These are phyloP conservation scores for Mamestra brassicae DNA, from an alignment of 2,888 invertebrate species.

Conservation along the genomic window DNA sequence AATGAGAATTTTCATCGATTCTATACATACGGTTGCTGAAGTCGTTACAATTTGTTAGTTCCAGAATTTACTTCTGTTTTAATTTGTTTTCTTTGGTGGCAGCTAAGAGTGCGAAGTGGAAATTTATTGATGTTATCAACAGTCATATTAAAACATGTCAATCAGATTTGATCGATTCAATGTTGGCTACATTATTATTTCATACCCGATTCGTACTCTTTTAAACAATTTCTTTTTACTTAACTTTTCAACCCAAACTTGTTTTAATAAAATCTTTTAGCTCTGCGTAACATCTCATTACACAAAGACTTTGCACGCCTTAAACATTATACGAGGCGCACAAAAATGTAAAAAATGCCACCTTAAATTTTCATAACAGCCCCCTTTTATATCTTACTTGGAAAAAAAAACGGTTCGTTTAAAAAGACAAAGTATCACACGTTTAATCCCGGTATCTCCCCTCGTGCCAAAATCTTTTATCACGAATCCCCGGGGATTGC, in stretches of 20 bases:
- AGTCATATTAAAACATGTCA: neutral
- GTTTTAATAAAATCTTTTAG: slow-evolving; percentile 6
- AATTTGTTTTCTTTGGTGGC: neutral
- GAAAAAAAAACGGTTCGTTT: slow-evolving; percentile 76
- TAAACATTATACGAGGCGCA: slow-evolving; percentile 32
- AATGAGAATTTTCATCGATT: too few relatives aligned
- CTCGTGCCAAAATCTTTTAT: slow-evolving; percentile 86
- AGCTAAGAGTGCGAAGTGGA: neutral
- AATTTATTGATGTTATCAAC: neutral
- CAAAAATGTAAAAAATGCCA: slow-evolving; percentile 53
- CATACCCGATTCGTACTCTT: neutral
- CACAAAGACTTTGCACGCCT: slow-evolving; percentile 31
- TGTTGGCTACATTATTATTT: neutral
- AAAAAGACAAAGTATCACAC: slow-evolving; percentile 88
- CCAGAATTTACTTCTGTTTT: neutral
- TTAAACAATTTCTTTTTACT: neutral
- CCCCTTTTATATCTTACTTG: slow-evolving; percentile 69
- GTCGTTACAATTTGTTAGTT: neutral
- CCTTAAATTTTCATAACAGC: slow-evolving; percentile 64
- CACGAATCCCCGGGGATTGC: slow-evolving; percentile 82
- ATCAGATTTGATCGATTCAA: neutral
- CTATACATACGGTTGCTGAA: too few relatives aligned
- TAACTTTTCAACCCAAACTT: neutral
- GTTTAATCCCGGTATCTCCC: slow-evolving; percentile 78
- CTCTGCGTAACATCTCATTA: slow-evolving; percentile 38